These are phyloP conservation scores for Pangasianodon gigas DNA, from an alignment of 2,113 vertebrate genomes.

Conservation along the genomic window DNA sequence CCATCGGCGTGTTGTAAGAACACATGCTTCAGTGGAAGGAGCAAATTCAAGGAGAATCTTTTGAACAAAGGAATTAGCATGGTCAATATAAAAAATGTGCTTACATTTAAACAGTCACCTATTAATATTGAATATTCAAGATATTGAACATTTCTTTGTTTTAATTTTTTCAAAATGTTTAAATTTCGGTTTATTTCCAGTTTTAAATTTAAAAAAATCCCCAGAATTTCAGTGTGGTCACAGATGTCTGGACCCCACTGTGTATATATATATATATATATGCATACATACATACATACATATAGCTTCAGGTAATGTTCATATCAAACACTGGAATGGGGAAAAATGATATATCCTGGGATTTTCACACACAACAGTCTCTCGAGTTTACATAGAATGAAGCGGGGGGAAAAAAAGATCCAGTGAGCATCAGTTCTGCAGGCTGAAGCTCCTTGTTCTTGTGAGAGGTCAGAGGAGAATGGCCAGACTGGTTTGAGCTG, in stretches of 20 bases:
- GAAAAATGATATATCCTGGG: neutral
- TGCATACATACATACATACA: neutral
- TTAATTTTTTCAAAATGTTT: no score
- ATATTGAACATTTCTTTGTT: no score
- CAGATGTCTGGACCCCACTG: neutral
- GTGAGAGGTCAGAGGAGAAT: neutral
- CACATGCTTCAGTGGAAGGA: neutral
- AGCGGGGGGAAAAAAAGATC: no score
- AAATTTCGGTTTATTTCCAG: no score
- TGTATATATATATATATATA: neutral
- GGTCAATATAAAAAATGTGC: no score
- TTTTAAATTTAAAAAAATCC: no score
- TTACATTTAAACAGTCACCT: neutral
- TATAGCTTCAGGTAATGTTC: neutral
- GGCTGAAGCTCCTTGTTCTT: neutral
- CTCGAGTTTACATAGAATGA: neutral
- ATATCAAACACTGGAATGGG: neutral
- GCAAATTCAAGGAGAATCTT: neutral
- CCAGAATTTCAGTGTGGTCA: neutral
- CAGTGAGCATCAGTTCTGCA: neutral
- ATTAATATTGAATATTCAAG: no score
- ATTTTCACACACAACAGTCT: neutral
- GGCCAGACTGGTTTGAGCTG: neutral
- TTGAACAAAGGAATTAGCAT: neutral
- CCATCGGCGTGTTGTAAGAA: neutral